These are phyloP conservation scores for Machimus rusticus DNA, from an alignment of 2,888 invertebrate species.

Conservation along the genomic window DNA sequence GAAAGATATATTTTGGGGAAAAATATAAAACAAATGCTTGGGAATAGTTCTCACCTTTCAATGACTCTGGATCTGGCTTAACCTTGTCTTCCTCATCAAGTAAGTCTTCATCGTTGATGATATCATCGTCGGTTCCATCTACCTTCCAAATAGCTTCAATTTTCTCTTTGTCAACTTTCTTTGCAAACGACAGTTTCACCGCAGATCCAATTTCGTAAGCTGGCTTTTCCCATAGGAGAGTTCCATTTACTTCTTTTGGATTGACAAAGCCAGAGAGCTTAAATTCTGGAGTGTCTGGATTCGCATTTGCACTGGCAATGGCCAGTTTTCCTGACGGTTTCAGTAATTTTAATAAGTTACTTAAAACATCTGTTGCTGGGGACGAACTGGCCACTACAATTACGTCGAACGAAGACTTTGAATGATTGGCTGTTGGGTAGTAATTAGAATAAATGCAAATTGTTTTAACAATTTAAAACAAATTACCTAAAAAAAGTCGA, in stretches of 20 bases:
- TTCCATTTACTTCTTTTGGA: conserved; percentile 53
- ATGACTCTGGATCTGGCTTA: conserved; percentile 83
- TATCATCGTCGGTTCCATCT: conserved; percentile 75
- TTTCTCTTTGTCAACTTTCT: conserved; percentile 55
- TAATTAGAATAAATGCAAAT: background rate
- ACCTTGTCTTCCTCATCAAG: conserved; percentile 89
- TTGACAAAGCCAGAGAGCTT: conserved; percentile 72
- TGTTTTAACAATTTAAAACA: conserved; percentile 52
- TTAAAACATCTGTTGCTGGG: conserved; percentile 61
- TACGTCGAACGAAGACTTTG: conserved; percentile 69
- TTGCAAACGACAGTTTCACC: conserved; percentile 65
- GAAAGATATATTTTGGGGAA: conserved; percentile 45
- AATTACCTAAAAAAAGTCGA: conserved; percentile 68
- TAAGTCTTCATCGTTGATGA: conserved; percentile 87
- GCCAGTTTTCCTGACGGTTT: conserved; percentile 71
- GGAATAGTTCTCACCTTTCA: conserved; percentile 71
- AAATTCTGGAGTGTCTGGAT: conserved; percentile 64
- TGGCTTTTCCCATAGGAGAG: conserved; percentile 68
- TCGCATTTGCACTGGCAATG: conserved; percentile 62
- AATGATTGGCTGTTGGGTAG: conserved; percentile 65
- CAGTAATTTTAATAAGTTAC: conserved; percentile 68
- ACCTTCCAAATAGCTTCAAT: conserved; percentile 77
- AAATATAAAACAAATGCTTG: background rate
- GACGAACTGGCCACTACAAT: conserved; percentile 63
- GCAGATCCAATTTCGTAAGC: conserved; percentile 77